A percentile compares a stretch with the other conserved stretches of the same genome.
Evolutionary conservation across 1,140 invertebrate genomes (phyloP).

Genomic region (Drosophila lini): DNA sequence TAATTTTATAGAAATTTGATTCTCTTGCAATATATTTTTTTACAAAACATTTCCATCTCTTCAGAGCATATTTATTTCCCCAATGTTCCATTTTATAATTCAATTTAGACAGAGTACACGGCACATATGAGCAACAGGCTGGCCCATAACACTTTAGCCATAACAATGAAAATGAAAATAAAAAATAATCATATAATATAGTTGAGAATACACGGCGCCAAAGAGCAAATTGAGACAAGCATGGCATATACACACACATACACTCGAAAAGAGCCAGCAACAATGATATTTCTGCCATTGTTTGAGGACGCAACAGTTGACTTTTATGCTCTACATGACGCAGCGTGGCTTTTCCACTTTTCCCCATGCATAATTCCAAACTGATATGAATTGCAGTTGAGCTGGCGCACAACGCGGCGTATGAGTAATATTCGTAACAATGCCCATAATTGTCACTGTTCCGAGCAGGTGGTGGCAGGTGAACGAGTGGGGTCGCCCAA

Average conservation of each 20-base stretch:
- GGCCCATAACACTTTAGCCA: slow-evolving; percentile 65
- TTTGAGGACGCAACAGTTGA: slow-evolving; percentile 67
- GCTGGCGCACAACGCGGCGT: slow-evolving; percentile 40
- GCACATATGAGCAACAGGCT: slow-evolving; percentile 63
- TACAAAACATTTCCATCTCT: neutral
- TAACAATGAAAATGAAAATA: slow-evolving; percentile 78
- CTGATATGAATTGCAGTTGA: slow-evolving; percentile 60
- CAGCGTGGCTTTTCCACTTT: slow-evolving; percentile 42
- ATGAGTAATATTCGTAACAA: slow-evolving; percentile 61
- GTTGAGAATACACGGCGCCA: slow-evolving; percentile 64
- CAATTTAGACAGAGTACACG: slow-evolving; percentile 57
- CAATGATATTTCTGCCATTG: slow-evolving; percentile 30
- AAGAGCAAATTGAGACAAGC: slow-evolving; percentile 64
- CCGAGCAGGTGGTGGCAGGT: slow-evolving; percentile 10
- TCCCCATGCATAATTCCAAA: slow-evolving; percentile 46
- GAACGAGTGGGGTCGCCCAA: neutral
- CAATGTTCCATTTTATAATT: slow-evolving; percentile 58
- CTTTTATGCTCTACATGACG: slow-evolving; percentile 71
- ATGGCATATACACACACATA: slow-evolving; percentile 2
- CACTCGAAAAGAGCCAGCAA: slow-evolving; percentile 12
- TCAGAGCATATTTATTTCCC: neutral
- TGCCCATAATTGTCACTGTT: slow-evolving; percentile 58
- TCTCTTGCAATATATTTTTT: neutral
- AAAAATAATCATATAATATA: slow-evolving; percentile 78
- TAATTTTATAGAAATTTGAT: neutral